Percentiles rank a stretch among this genome's conserved stretches.
Conservation (phyloP, 92 coral and sea anemone species). For the Actinostola sp. region DNA sequence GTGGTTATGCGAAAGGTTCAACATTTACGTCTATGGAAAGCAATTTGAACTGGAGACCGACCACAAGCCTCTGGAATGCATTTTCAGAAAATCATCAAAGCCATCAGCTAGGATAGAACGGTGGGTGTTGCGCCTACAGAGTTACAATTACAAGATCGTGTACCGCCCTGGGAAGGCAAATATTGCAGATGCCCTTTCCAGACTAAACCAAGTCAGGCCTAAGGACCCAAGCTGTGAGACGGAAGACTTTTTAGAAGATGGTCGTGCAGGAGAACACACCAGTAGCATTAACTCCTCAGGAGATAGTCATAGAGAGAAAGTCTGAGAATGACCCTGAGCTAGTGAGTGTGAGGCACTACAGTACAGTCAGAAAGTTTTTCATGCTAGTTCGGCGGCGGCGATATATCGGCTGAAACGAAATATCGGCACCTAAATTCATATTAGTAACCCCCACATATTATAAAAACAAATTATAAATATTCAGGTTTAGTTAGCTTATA, state of each 20-base stretch:
- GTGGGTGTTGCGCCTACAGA: slow-evolving; percentile 59
- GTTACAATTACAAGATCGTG: slow-evolving; percentile 38
- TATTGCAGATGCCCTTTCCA: slow-evolving; percentile 59
- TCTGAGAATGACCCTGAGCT: slow-evolving; percentile 18
- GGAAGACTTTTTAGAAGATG: slow-evolving; percentile 43
- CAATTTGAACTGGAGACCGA: slow-evolving; percentile 56
- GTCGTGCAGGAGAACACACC: slow-evolving; percentile 57
- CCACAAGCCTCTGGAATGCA: slow-evolving; percentile 63
- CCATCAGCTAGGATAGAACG: slow-evolving; percentile 54
- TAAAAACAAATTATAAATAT: too few species aligned
- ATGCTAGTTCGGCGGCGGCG: too few species aligned
- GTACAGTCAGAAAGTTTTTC: too few species aligned
- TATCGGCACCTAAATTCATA: too few species aligned
- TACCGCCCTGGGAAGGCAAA: slow-evolving; percentile 64
- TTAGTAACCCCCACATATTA: too few species aligned
- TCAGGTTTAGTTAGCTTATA: too few species aligned
- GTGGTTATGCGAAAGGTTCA: slow-evolving; percentile 54
- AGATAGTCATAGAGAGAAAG: slow-evolving; percentile 28
- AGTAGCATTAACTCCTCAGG: slow-evolving; percentile 50
- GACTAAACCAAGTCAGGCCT: slow-evolving; percentile 46
- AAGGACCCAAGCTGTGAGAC: slow-evolving; percentile 62
- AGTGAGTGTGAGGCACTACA: too few species aligned
- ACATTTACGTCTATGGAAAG: slow-evolving; percentile 53
- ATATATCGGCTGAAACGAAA: too few species aligned
- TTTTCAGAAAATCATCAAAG: slow-evolving; percentile 34